Evolutionary conservation across 2,888 invertebrate genomes (phyloP).

Genomic region (Acrobasis consociella): DNA sequence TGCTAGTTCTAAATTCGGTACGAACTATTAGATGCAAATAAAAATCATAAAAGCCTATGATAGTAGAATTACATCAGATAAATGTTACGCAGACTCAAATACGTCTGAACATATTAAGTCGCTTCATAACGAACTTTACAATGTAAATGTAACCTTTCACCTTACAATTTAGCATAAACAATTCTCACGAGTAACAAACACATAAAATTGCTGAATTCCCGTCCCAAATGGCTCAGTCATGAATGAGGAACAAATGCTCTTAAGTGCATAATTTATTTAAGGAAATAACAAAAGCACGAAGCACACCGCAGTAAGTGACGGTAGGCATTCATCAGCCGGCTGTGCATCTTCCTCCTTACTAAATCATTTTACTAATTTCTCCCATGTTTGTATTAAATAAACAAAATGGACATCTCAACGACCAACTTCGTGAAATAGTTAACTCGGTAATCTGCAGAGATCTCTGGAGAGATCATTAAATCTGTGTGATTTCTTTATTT

Average conservation of each 20-base stretch:
- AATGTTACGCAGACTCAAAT: not conserved
- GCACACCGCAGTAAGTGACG: slow-evolving; percentile 52
- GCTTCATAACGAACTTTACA: not conserved
- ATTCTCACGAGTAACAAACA: slow-evolving; percentile 12
- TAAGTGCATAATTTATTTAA: slow-evolving; percentile 31
- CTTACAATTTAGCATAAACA: not conserved
- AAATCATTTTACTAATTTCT: not conserved
- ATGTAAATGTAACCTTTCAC: not conserved
- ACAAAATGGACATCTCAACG: too few relatives aligned
- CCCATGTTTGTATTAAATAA: too few relatives aligned
- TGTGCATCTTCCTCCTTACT: slow-evolving; percentile 44
- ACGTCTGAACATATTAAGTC: not conserved
- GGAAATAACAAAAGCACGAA: slow-evolving; percentile 52
- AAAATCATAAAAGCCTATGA: too few relatives aligned
- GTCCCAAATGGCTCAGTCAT: slow-evolving; percentile 19
- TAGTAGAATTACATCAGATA: too few relatives aligned
- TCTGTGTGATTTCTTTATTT: too few relatives aligned
- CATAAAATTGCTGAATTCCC: slow-evolving; percentile 6
- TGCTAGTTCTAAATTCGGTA: too few relatives aligned
- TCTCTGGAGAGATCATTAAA: too few relatives aligned
- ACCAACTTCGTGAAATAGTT: too few relatives aligned
- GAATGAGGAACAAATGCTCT: slow-evolving; percentile 15
- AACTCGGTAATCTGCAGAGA: too few relatives aligned
- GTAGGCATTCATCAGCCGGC: slow-evolving; percentile 41
- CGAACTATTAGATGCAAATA: too few relatives aligned